phyloP scores from a whole-genome alignment of 2,113 vertebrate genomes.

The Coreoperca whiteheadi region DNA sequence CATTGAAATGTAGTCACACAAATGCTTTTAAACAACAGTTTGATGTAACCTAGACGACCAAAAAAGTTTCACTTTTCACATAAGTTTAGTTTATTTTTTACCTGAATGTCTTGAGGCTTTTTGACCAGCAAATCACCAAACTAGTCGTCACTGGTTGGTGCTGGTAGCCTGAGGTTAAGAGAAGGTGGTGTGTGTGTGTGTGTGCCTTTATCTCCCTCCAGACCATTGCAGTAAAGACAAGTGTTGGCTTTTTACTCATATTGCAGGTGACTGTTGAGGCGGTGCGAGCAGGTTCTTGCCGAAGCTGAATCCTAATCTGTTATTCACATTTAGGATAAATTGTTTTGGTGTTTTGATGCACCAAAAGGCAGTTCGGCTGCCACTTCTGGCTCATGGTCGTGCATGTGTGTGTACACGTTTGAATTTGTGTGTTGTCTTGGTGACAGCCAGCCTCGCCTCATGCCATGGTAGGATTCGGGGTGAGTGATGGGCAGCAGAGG shows the following conservation, averaged over 20 bases:
- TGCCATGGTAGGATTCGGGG: slow-evolving; percentile 19
- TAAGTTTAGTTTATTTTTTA: not conserved
- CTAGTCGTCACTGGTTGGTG: not conserved
- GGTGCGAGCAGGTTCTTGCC: not conserved
- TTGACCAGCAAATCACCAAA: not conserved
- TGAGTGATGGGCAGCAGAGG: not conserved
- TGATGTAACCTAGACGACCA: not conserved
- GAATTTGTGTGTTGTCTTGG: not conserved
- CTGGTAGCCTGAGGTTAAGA: not conserved
- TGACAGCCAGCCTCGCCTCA: not conserved
- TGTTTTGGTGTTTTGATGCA: slow-evolving; percentile 3
- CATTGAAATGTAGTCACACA: too few relatives aligned
- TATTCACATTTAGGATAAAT: not conserved
- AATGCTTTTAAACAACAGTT: not conserved
- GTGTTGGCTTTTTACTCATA: slow-evolving; percentile 10
- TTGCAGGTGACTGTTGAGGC: not conserved
- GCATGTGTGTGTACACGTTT: not conserved
- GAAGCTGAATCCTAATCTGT: not conserved
- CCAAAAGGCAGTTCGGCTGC: not conserved
- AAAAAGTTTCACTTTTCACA: not conserved
- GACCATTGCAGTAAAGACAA: not conserved
- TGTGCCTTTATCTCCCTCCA: not conserved
- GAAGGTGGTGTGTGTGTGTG: slow-evolving; percentile 4
- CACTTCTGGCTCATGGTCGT: not conserved
- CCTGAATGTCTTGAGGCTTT: not conserved